A percentile compares a stretch with the other conserved stretches of the same genome.
Conservation (phyloP, 2,888 invertebrate genomes). For the Tipula vernalis region DNA sequence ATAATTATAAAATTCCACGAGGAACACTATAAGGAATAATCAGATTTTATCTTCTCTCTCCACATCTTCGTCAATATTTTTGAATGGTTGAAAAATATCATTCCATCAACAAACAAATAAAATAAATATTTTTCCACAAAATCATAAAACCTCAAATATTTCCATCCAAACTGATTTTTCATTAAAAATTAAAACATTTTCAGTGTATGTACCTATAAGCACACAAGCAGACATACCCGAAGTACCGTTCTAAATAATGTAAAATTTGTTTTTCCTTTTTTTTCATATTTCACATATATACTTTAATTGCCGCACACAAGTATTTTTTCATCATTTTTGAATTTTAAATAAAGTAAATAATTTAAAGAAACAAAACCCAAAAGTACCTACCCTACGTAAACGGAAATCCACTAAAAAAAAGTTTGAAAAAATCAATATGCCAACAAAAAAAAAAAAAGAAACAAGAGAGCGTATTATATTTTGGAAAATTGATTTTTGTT, state of each 20-base stretch:
- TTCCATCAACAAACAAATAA: too few relatives aligned
- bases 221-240: not conserved
- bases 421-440: not conserved
- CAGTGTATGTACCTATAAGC: not conserved
- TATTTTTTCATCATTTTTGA: not conserved
- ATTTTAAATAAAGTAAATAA: not conserved
- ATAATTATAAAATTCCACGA: too few relatives aligned
- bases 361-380: not conserved
- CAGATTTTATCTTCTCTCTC: too few relatives aligned
- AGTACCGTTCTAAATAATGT: not conserved
- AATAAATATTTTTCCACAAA: not conserved
- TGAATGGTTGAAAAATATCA: too few relatives aligned
- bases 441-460: not conserved
- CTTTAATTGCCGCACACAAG: not conserved
- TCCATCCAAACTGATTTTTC: not conserved
- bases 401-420: not conserved
- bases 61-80: too few relatives aligned
- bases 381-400: not conserved
- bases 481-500: not conserved
- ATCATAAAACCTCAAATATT: not conserved
- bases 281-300: not conserved
- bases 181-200: not conserved
- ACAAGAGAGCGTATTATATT: not conserved
- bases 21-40: too few relatives aligned
- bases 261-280: not conserved